Evolutionary conservation across 2,113 vertebrate genomes (phyloP).

Genomic region (Phaetusa simplex): DNA sequence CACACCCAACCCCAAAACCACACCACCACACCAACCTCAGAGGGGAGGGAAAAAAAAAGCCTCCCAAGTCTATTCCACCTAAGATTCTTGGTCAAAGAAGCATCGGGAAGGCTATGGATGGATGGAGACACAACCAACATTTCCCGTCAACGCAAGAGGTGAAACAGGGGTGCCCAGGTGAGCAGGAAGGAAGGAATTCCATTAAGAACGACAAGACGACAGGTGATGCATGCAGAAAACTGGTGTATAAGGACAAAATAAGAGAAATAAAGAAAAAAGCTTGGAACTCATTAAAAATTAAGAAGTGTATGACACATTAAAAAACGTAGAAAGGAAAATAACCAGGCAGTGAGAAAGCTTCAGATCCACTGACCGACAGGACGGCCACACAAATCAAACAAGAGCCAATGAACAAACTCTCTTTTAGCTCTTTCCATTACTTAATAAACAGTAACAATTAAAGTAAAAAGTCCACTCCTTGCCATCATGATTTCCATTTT

Average conservation of each 20-base stretch:
- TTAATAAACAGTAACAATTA: not conserved
- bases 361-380: not conserved
- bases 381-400: not conserved
- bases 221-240: not conserved
- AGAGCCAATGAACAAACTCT: not conserved
- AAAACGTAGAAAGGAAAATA: not conserved
- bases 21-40: not conserved
- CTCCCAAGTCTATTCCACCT: not conserved
- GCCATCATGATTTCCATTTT: not conserved
- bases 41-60: too few relatives aligned
- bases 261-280: not conserved
- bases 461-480: not conserved
- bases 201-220: accelerated
- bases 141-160: accelerated
- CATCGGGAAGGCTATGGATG: not conserved
- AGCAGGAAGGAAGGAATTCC: not conserved
- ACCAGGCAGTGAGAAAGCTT: not conserved
- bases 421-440: not conserved
- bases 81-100: not conserved
- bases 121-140: not conserved
- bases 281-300: not conserved
- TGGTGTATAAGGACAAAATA: not conserved
- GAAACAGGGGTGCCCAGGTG: not conserved
- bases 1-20: not conserved
- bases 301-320: not conserved